These are phyloP conservation scores for Aythya baeri DNA, from an alignment of 2,113 vertebrate species.

Conservation along the genomic window DNA sequence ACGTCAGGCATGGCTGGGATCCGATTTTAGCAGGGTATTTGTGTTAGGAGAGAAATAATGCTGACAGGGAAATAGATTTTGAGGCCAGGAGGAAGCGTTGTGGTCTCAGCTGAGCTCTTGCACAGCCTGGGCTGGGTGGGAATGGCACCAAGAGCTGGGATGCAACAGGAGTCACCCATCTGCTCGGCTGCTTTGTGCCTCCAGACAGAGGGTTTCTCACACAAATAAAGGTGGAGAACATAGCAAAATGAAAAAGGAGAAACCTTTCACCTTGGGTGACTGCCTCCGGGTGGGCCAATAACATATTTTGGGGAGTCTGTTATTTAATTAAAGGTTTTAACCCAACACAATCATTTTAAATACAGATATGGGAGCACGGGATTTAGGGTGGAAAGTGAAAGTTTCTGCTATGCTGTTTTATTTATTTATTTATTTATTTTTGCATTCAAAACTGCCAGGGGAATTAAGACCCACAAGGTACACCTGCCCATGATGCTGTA, in stretches of 20 bases:
- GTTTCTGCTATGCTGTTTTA: neutral
- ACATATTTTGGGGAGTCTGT: neutral
- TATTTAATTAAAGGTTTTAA: neutral
- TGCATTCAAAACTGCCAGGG: fast-evolving
- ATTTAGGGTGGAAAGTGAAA: neutral
- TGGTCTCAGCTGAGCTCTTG: neutral
- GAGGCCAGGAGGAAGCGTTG: neutral
- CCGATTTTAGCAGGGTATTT: neutral
- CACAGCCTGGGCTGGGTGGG: fast-evolving
- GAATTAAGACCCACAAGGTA: neutral
- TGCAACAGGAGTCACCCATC: neutral
- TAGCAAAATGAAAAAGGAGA: neutral
- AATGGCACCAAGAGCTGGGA: neutral
- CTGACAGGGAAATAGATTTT: neutral
- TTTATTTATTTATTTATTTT: neutral
- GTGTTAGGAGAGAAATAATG: neutral
- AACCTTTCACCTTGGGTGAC: neutral
- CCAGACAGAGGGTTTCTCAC: neutral
- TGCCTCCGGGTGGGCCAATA: neutral
- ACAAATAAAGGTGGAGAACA: neutral
- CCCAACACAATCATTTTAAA: neutral
- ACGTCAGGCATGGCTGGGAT: neutral
- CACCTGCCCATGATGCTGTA: neutral
- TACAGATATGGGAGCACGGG: neutral
- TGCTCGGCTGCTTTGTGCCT: fast-evolving